These are phyloP conservation scores for Urocolius indicus DNA, from an alignment of 2,113 vertebrate genomes.

Conservation along the genomic window DNA sequence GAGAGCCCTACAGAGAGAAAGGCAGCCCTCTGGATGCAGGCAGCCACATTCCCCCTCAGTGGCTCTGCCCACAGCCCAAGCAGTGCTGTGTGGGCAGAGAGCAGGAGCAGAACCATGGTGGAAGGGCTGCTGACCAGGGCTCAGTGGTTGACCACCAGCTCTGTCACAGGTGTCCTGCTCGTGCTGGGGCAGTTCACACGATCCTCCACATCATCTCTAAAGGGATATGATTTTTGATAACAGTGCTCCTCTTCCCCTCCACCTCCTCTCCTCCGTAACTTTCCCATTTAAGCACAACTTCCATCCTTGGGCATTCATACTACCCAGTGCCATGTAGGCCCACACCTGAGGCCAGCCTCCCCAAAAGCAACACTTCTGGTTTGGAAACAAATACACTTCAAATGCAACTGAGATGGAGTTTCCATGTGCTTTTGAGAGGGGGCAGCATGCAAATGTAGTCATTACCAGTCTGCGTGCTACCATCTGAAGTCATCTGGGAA, in stretches of 20 bases:
- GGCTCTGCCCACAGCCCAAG: neutral
- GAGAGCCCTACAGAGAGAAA: neutral
- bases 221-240: neutral
- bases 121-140: neutral
- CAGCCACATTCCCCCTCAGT: neutral
- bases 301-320: accelerated
- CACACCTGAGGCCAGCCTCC: neutral
- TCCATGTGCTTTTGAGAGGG: accelerated
- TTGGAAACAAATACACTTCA: neutral
- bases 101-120: neutral
- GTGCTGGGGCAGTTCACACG: neutral
- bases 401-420: neutral
- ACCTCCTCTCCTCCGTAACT: neutral
- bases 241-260: neutral
- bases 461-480: accelerated
- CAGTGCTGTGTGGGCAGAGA: neutral
- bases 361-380: neutral
- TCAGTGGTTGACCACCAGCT: neutral
- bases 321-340: accelerated
- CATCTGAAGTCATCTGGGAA: neutral
- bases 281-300: neutral
- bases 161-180: neutral
- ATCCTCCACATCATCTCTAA: neutral
- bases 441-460: neutral
- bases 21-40: neutral